Evolutionary conservation across 1,140 invertebrate genomes (phyloP).

Genomic region (Tenebrio molitor): DNA sequence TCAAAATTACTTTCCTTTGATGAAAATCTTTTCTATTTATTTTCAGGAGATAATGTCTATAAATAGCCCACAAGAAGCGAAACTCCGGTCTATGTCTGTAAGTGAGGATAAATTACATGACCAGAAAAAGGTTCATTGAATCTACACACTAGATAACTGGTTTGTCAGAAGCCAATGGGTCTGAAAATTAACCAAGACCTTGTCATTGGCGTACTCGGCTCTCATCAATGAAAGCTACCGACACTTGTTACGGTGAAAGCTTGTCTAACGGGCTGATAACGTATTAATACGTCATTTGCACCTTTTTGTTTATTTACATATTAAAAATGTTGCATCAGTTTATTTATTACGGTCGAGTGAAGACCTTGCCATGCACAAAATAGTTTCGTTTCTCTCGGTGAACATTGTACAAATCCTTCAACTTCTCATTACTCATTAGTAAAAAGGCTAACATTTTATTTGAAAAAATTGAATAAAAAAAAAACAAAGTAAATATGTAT

Average conservation of each 20-base stretch:
- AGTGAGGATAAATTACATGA: constrained; percentile 24
- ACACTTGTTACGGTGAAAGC: constrained; percentile 10
- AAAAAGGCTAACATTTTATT: too few relatives aligned
- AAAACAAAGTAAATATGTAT: too few relatives aligned
- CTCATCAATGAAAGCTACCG: constrained; percentile 24
- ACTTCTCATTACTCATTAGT: too few relatives aligned
- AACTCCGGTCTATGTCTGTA: constrained; percentile 1
- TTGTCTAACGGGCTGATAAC: neutral
- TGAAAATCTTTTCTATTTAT: constrained; percentile 35
- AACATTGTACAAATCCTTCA: neutral
- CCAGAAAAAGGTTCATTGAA: constrained; percentile 33
- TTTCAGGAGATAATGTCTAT: constrained; percentile 37
- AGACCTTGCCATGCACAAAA: neutral
- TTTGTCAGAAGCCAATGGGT: neutral
- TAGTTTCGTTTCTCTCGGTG: neutral
- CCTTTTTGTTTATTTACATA: neutral
- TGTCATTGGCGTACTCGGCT: neutral
- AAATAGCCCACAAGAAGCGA: constrained; percentile 8
- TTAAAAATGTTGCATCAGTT: constrained; percentile 15
- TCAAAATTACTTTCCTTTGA: constrained; percentile 32
- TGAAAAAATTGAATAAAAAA: too few relatives aligned
- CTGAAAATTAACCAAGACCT: constrained; percentile 25
- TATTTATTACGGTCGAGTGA: constrained; percentile 11
- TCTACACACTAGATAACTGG: constrained; percentile 14
- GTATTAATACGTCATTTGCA: neutral